phyloP scores from a whole-genome alignment of 2,113 vertebrate species.

The Cisticola juncidis region DNA sequence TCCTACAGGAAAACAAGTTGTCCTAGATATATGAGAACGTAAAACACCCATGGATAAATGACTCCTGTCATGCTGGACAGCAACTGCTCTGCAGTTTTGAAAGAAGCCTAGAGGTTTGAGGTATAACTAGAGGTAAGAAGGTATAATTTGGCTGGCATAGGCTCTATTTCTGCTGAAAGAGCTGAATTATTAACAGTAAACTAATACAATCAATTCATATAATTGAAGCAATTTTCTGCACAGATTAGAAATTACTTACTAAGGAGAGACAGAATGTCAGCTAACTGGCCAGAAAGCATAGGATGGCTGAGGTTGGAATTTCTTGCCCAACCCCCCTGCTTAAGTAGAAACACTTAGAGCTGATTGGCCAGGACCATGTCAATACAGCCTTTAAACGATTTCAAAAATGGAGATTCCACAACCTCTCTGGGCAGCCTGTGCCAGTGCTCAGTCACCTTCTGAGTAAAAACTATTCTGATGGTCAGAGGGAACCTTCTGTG shows the following conservation, averaged over 20 bases:
- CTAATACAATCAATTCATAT: background rate
- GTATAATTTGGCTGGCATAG: background rate
- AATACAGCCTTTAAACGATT: background rate
- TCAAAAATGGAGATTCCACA: background rate
- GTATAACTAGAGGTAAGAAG: background rate
- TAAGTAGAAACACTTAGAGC: background rate
- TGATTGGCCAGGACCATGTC: background rate
- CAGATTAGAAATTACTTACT: background rate
- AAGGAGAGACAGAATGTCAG: background rate
- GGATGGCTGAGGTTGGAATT: background rate
- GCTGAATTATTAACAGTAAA: background rate
- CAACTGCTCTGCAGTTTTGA: background rate
- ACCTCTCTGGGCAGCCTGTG: background rate
- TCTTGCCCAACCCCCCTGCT: background rate
- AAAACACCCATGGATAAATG: background rate
- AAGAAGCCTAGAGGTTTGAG: background rate
- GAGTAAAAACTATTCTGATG: background rate
- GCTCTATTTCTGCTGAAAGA: background rate
- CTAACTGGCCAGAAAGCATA: background rate
- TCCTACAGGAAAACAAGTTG: background rate
- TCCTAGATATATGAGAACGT: background rate
- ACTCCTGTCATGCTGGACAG: background rate
- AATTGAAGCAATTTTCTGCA: background rate
- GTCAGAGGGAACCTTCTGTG: background rate
- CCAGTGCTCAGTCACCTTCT: background rate